These are phyloP conservation scores for Sipunculus nudus DNA, from an alignment of 2,888 invertebrate species.

Conservation along the genomic window DNA sequence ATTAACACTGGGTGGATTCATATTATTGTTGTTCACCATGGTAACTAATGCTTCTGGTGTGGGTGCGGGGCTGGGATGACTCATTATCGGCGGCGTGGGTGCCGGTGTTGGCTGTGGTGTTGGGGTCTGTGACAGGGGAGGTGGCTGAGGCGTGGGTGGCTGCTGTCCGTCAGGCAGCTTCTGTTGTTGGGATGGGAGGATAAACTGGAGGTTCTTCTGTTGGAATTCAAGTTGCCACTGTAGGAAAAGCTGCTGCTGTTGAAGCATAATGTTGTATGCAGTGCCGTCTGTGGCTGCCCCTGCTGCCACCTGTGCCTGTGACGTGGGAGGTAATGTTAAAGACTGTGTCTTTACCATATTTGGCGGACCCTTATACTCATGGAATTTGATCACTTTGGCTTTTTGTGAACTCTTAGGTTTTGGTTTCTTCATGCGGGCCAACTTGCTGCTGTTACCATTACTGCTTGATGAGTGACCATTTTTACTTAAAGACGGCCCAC, in stretches of 20 bases:
- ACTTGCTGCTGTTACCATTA: slow-evolving; percentile 8
- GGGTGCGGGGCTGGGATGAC: no score
- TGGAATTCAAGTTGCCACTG: slow-evolving; percentile 86
- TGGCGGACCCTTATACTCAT: slow-evolving; percentile 86
- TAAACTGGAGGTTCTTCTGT: slow-evolving; percentile 71
- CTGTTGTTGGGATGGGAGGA: slow-evolving; percentile 12
- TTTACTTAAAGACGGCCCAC: no score
- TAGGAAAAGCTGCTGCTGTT: slow-evolving; percentile 92
- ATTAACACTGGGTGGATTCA: no score
- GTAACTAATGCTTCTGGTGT: no score
- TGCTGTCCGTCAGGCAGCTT: background rate
- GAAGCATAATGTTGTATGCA: slow-evolving; percentile 68
- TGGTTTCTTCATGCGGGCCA: slow-evolving; percentile 73
- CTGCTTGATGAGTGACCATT: background rate
- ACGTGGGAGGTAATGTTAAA: slow-evolving; percentile 49
- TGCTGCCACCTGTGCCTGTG: slow-evolving; percentile 71
- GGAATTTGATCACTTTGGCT: slow-evolving; percentile 92
- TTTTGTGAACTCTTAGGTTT: slow-evolving; percentile 82
- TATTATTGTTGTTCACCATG: no score
- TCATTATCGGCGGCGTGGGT: slow-evolving; percentile 8
- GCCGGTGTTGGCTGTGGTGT: slow-evolving; percentile 54
- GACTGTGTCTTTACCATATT: slow-evolving; percentile 78
- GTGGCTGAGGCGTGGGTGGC: background rate
- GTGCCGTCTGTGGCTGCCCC: slow-evolving; percentile 9
- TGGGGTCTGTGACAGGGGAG: background rate